phyloP scores from a whole-genome alignment of 2,888 invertebrate species.

The Amaurobius ferox region DNA sequence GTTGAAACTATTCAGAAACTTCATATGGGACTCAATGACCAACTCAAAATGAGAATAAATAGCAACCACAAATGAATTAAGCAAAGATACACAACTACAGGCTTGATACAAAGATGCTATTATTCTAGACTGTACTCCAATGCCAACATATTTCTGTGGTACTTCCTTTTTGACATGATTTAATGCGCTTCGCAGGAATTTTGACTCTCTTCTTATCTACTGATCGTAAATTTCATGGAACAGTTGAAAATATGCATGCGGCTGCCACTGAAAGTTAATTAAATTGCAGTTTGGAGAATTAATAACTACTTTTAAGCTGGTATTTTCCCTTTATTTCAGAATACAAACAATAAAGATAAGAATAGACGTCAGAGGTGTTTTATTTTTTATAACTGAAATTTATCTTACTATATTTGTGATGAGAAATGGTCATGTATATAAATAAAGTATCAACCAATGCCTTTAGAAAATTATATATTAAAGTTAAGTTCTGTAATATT shows the following conservation, averaged over 20 bases:
- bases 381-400: no score
- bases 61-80: not conserved
- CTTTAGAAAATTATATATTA: no score
- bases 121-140: not conserved
- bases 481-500: no score
- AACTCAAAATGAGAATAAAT: not conserved
- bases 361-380: no score
- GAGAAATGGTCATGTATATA: no score
- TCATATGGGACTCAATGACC: not conserved
- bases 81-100: not conserved
- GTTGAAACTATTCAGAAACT: no score
- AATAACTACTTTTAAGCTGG: not conserved
- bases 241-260: not conserved
- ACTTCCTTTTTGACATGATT: not conserved
- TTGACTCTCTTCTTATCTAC: not conserved
- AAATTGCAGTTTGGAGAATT: not conserved
- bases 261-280: not conserved
- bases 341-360: no score
- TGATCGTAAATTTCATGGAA: not conserved
- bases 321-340: not conserved
- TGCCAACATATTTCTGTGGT: not conserved
- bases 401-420: no score
- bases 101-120: not conserved
- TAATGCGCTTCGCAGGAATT: slow-evolving; percentile 1
- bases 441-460: no score